phyloP scores from a whole-genome alignment of 2,888 invertebrate genomes.

The Cheilosia soror region DNA sequence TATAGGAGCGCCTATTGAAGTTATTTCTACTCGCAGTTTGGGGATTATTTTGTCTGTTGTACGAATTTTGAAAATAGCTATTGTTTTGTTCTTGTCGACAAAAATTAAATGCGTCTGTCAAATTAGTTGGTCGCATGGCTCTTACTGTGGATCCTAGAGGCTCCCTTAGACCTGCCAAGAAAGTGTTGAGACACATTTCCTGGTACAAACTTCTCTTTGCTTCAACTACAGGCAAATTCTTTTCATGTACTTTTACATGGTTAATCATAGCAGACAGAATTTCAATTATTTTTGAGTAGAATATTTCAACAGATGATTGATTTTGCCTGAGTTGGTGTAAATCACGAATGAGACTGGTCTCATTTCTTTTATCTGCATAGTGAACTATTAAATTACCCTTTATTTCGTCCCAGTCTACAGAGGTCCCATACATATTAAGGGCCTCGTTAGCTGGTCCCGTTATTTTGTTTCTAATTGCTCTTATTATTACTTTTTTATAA shows the following conservation, averaged over 20 bases:
- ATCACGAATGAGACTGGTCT: slow-evolving; percentile 60
- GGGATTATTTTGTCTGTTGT: not conserved
- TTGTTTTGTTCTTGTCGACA: slow-evolving; percentile 70
- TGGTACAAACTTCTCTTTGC: slow-evolving; percentile 65
- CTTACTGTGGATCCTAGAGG: slow-evolving; percentile 74
- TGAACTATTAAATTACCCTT: slow-evolving; percentile 73
- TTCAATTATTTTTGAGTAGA: slow-evolving; percentile 61
- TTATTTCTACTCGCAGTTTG: not conserved
- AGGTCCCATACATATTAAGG: slow-evolving; percentile 71
- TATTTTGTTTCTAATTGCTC: slow-evolving; percentile 74
- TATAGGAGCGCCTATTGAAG: slow-evolving; percentile 19
- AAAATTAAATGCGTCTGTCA: slow-evolving; percentile 66
- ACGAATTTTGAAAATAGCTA: slow-evolving; percentile 32
- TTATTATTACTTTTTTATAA: slow-evolving; percentile 39
- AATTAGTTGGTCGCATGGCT: slow-evolving; percentile 68
- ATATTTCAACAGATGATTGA: slow-evolving; percentile 37
- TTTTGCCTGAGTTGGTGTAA: slow-evolving; percentile 56
- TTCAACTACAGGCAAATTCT: slow-evolving; percentile 42
- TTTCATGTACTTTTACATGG: slow-evolving; percentile 66
- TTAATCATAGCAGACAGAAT: slow-evolving; percentile 68
- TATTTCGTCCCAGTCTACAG: slow-evolving; percentile 60
- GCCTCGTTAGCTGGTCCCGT: slow-evolving; percentile 69
- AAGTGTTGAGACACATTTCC: slow-evolving; percentile 76
- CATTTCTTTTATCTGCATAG: slow-evolving; percentile 61
- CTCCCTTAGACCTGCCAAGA: slow-evolving; percentile 72